Base-by-base conservation (phyloP, 1,140 invertebrate genomes). In the Carcinoscorpius rotundicauda region DNA sequence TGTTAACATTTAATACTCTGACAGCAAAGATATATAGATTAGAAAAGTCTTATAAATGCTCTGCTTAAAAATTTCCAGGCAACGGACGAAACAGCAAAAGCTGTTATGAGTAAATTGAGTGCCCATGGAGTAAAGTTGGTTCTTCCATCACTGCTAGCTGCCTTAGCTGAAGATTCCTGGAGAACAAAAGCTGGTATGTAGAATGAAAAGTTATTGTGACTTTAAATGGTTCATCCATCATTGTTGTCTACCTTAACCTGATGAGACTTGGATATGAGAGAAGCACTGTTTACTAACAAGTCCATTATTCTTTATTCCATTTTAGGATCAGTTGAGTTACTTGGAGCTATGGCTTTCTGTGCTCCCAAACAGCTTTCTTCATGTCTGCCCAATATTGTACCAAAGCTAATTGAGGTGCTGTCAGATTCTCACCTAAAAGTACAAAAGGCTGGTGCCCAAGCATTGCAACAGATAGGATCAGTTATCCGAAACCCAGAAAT, bases 401-500 rank as follows among this genome's bases (percentile, higher is more conserved):
- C 97, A n/a, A 95, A 96, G 73, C 79, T 99, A 9, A 97, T 97
- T 62, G 93, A 98, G 80, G 91, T 98, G 11, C 79, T 99, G 5
- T 92, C 93, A 66, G 97, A 99, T 79, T 98, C 96, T 0, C 97
- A 99, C 74, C 87, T 89, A 64, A 95, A 96, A 80, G 96, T 99
- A n/a, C 94, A 98, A 81, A 90, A 92, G 75, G 91, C 95, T 11
- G 94, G 93, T 10, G 91, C 89, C 4, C 89, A 95, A 76, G 97
- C 97, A 60, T 80, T 99, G 3, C 87, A 89, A 76, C 90, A 97
- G 68, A 99, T 99, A 76, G 97, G 95, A 29, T 94, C 91, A 62
- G 97, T 99, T 57, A 98, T 98, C 66, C 83, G 91, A 70, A 99
- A 99, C 83, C 97, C 97, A 0, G 97, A 99, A 81, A 98, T 99